Conservation (phyloP, 2,888 invertebrate species). For the Cheiracanthium punctorium region DNA sequence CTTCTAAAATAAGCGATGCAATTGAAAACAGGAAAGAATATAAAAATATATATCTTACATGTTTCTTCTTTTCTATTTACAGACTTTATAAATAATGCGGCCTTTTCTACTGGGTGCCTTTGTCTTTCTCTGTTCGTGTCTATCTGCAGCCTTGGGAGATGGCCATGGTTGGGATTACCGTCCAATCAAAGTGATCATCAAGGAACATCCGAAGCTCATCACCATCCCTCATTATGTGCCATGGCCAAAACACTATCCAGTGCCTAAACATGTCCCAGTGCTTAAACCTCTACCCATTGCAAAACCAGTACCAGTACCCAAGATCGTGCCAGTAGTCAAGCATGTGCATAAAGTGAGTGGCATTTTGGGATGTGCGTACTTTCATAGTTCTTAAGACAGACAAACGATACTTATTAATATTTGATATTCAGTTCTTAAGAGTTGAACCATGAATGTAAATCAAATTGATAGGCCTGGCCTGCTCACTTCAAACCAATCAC, state of each 20-base stretch:
- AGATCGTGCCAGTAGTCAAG: conserved; percentile 72
- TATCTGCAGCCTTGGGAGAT: conserved; percentile 30
- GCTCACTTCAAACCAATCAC: too few species aligned
- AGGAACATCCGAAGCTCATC: conserved; percentile 65
- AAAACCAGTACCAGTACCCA: conserved; percentile 72
- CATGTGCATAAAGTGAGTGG: conserved; percentile 70
- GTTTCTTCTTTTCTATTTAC: not conserved
- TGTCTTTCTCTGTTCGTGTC: conserved; percentile 29
- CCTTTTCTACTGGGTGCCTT: not conserved
- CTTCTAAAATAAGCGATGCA: too few species aligned
- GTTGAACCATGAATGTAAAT: too few species aligned
- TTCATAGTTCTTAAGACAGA: too few species aligned
- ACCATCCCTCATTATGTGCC: conserved; percentile 67
- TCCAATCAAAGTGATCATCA: conserved; percentile 67
- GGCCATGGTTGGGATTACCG: conserved; percentile 60
- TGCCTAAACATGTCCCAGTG: conserved; percentile 72
- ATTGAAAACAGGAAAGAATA: too few species aligned
- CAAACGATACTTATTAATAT: too few species aligned
- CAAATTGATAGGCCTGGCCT: too few species aligned
- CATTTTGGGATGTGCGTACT: too few species aligned
- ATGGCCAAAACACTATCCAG: conserved; percentile 72
- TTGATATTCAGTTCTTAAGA: too few species aligned
- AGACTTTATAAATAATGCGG: not conserved
- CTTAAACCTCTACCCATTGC: conserved; percentile 73
- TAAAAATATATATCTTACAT: too few species aligned